Evolutionary conservation across 2,113 vertebrate species (phyloP).

Genomic region (Sinocyclocheilus maitianheensis): DNA sequence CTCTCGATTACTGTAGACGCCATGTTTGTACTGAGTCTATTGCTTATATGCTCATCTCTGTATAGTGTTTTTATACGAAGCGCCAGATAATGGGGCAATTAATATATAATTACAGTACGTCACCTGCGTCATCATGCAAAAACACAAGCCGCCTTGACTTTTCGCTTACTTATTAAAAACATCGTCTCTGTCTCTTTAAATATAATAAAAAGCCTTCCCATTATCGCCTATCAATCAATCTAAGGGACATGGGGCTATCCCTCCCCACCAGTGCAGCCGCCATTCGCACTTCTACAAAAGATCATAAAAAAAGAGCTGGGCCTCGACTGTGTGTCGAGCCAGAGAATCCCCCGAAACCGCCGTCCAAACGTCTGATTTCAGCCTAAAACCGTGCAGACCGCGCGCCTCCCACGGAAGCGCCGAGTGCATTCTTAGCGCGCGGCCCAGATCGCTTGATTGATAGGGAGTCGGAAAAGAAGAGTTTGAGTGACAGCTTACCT

Average conservation of each 20-base stretch:
- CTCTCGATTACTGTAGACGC: conserved; percentile 42
- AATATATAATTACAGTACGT: not conserved
- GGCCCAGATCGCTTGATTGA: conserved; percentile 86
- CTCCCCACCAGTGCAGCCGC: conserved; percentile 45
- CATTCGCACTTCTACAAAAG: conserved; percentile 55
- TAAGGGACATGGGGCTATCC: conserved; percentile 56
- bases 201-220: conserved; percentile 53
- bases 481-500: conserved; percentile 74
- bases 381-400: not conserved
- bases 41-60: not conserved
- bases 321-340: conserved; percentile 72
- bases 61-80: not conserved
- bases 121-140: not conserved
- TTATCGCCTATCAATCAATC: conserved; percentile 56
- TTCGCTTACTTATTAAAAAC: not conserved
- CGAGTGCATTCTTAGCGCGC: conserved; percentile 70
- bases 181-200: conserved; percentile 49
- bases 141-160: not conserved
- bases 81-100: not conserved
- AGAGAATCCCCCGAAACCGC: conserved; percentile 67
- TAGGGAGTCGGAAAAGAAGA: conserved; percentile 86
- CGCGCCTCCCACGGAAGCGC: conserved; percentile 50
- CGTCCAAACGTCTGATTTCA: conserved; percentile 47
- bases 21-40: conserved; percentile 48
- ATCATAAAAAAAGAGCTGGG: conserved; percentile 54